Conservation (phyloP, 2,797 vertebrate genomes). For the Enteromius viviparus region DNA sequence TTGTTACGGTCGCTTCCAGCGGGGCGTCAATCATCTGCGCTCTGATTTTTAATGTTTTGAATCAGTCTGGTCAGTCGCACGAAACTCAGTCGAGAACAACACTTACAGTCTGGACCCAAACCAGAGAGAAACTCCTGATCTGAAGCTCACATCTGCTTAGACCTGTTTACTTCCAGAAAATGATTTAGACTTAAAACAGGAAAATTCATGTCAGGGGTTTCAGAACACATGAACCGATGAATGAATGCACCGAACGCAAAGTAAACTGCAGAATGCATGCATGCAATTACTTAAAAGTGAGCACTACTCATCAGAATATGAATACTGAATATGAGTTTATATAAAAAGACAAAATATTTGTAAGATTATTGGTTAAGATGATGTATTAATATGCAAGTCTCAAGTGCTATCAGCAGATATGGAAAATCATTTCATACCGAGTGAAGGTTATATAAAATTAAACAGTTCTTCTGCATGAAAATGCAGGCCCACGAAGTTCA, state of each 20-base stretch:
- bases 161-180: background rate
- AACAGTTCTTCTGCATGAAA: background rate
- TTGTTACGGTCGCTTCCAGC: conserved; percentile 14
- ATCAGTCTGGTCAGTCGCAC: conserved; percentile 7
- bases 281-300: background rate
- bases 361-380: background rate
- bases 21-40: background rate
- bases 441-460: too few relatives aligned
- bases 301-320: background rate
- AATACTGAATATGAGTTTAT: background rate
- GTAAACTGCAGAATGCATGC: background rate
- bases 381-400: background rate
- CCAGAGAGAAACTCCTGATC: conserved; percentile 17
- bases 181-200: background rate
- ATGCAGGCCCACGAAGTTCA: background rate
- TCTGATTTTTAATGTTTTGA: conserved; percentile 9
- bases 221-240: background rate
- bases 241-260: background rate
- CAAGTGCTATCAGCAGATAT: background rate
- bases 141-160: background rate
- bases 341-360: background rate
- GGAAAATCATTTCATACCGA: background rate
- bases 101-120: conserved; percentile 34
- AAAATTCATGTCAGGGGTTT: background rate
- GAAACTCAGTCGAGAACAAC: conserved; percentile 1